These are phyloP conservation scores for Drosophila macrospina DNA, from an alignment of 2,888 invertebrate genomes.

Conservation along the genomic window DNA sequence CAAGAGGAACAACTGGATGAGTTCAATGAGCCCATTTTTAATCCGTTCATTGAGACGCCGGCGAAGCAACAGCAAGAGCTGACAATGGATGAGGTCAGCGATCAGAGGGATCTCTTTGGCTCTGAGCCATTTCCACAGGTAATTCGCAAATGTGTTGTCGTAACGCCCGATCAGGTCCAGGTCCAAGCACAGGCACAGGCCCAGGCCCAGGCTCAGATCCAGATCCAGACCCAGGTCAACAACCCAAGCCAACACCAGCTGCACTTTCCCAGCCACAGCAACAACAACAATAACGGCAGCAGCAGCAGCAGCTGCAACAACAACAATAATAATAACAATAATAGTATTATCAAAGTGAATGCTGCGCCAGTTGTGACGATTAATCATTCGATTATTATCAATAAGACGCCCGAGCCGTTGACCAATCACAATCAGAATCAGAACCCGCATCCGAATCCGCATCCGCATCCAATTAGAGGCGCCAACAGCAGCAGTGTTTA, in stretches of 20 bases:
- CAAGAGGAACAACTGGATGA: conserved; percentile 73
- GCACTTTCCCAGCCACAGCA: conserved; percentile 54
- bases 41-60: conserved; percentile 79
- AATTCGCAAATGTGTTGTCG: conserved; percentile 80
- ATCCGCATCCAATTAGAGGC: conserved; percentile 21
- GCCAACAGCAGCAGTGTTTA: conserved; percentile 46
- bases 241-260: conserved; percentile 43
- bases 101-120: conserved; percentile 83
- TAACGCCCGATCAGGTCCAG: conserved; percentile 59
- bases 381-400: conserved; percentile 85
- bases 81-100: conserved; percentile 58
- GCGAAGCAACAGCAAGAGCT: conserved; percentile 19
- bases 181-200: conserved; percentile 41
- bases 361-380: conserved; percentile 82
- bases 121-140: conserved; percentile 85
- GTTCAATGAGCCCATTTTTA: conserved; percentile 85
- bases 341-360: conserved; percentile 54
- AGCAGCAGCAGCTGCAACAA: conserved; percentile 53
- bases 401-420: conserved; percentile 83
- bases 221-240: conserved; percentile 48
- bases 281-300: conserved; percentile 18
- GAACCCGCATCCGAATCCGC: conserved; percentile 7
- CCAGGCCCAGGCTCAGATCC: conserved; percentile 42
- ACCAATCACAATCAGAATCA: conserved; percentile 25
- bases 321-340: conserved; percentile 15